Conservation (phyloP, 2,888 invertebrate genomes). For the Acheta domesticus region DNA sequence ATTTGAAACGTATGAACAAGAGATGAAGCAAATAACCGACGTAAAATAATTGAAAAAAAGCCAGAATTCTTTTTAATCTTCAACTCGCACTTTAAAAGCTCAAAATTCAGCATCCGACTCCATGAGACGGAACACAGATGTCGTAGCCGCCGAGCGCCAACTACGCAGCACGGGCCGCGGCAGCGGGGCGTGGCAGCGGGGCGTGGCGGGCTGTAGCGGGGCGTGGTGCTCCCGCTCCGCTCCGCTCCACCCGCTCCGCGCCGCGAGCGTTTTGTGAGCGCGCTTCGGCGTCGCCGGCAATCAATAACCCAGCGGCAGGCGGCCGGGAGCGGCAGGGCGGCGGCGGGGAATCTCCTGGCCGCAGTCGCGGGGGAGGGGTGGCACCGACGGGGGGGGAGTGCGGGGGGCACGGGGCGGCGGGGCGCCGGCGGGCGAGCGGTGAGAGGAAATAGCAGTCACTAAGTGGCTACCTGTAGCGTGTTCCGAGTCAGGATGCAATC, state of each 20-base stretch:
- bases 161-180: too few relatives aligned
- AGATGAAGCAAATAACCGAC: too few relatives aligned
- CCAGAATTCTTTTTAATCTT: too few relatives aligned
- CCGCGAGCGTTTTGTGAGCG: conserved; percentile 6
- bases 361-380: not conserved
- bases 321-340: not conserved
- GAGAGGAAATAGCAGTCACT: conserved; percentile 12
- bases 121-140: too few relatives aligned
- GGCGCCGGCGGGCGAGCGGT: not conserved
- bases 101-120: too few relatives aligned
- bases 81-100: too few relatives aligned
- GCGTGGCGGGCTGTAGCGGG: too few relatives aligned
- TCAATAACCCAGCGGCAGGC: conserved; percentile 7
- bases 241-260: not conserved
- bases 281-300: not conserved
- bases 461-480: conserved; percentile 18
- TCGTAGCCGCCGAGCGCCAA: too few relatives aligned
- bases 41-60: too few relatives aligned
- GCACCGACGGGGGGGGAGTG: not conserved
- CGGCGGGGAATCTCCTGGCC: not conserved
- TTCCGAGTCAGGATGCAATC: conserved; percentile 18
- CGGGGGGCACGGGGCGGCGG: not conserved
- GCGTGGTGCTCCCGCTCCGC: too few relatives aligned
- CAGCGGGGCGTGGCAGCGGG: too few relatives aligned
- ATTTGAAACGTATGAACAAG: too few relatives aligned